These are phyloP conservation scores for Eristalinus sepulchralis DNA, from an alignment of 2,888 invertebrate species.

Conservation along the genomic window DNA sequence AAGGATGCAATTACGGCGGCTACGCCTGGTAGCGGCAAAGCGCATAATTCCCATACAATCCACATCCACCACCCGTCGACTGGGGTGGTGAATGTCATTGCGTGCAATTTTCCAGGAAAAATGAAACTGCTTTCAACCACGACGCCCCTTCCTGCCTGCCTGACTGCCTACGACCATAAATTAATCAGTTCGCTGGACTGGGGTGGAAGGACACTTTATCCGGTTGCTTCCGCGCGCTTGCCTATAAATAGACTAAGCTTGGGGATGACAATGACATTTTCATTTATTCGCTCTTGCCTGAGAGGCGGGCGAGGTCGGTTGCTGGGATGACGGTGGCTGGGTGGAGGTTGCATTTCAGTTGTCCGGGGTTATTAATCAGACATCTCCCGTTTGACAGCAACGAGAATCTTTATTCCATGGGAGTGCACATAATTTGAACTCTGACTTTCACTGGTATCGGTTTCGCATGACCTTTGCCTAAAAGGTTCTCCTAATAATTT, in stretches of 20 bases:
- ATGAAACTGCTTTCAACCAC: conserved; percentile 29
- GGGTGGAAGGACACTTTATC: conserved; percentile 15
- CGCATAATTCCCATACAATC: conserved; percentile 29
- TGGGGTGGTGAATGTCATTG: conserved; percentile 1
- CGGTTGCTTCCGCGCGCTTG: background rate
- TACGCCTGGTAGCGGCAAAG: background rate
- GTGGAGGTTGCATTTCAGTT: background rate
- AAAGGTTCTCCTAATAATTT: background rate
- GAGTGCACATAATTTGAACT: conserved; percentile 3
- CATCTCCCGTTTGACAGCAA: background rate
- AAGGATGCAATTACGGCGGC: conserved; percentile 37
- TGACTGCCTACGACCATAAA: conserved; percentile 3
- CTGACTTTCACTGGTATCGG: conserved; percentile 33
- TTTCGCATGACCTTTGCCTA: background rate
- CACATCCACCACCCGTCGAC: background rate
- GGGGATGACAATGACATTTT: conserved; percentile 49
- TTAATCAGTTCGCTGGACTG: conserved; percentile 43
- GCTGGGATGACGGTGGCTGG: background rate
- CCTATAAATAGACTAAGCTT: conserved; percentile 36
- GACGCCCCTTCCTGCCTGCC: background rate
- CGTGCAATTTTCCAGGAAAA: conserved; percentile 31
- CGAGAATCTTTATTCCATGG: conserved; percentile 4
- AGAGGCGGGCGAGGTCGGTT: background rate
- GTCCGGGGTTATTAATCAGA: conserved; percentile 45
- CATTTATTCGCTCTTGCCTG: conserved; percentile 2